Evolutionary conservation across 2,113 vertebrate species (phyloP).

Genomic region (Perca flavescens): DNA sequence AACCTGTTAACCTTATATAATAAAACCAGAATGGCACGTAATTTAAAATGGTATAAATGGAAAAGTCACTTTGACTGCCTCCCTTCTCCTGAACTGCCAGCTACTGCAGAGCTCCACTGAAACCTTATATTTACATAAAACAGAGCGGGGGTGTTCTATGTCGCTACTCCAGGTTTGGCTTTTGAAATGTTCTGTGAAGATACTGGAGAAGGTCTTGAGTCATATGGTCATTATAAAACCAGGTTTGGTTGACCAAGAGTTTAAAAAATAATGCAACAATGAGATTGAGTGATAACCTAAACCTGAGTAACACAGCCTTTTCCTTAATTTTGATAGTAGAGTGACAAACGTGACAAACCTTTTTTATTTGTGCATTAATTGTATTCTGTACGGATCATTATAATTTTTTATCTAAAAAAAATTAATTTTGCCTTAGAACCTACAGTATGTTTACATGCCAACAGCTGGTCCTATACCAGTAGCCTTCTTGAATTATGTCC

Average conservation of each 20-base stretch:
- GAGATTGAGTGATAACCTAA: neutral
- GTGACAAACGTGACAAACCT: neutral
- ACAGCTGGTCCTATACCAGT: neutral
- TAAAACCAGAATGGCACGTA: slow-evolving; percentile 30
- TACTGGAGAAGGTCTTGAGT: slow-evolving; percentile 40
- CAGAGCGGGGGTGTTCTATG: slow-evolving; percentile 45
- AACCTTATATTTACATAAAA: slow-evolving; percentile 53
- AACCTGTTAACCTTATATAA: slow-evolving; percentile 56
- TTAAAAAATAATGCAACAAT: neutral
- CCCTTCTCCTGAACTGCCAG: slow-evolving; percentile 45
- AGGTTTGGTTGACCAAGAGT: slow-evolving; percentile 10
- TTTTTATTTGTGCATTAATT: neutral
- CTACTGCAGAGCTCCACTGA: slow-evolving; percentile 41
- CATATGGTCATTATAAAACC: slow-evolving; percentile 44
- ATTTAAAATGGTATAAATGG: slow-evolving; percentile 53
- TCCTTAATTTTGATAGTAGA: neutral
- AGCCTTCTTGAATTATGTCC: neutral
- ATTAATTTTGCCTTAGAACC: too few species aligned
- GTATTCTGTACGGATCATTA: neutral
- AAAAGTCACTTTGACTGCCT: slow-evolving; percentile 58
- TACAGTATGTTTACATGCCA: neutral
- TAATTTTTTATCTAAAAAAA: neutral
- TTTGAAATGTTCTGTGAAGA: slow-evolving; percentile 50
- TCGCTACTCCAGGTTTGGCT: slow-evolving; percentile 36
- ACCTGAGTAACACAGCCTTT: neutral